Conservation (phyloP, 2,797 vertebrate genomes). For the Octomys mimax region DNA sequence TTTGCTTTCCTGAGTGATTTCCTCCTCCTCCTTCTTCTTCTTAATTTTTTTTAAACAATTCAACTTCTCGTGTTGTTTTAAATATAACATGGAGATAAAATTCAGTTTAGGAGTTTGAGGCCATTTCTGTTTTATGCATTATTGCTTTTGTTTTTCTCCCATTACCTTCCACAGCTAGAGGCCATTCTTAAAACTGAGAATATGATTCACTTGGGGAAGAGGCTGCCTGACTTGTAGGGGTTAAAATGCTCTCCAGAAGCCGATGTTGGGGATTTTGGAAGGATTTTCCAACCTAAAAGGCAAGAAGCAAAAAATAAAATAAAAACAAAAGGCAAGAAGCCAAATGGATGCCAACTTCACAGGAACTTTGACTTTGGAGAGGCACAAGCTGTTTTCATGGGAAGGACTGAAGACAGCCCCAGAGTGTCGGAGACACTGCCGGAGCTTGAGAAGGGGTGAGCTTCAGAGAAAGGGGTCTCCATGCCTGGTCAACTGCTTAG, state of each 20-base stretch:
- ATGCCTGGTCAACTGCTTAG: background rate
- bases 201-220: background rate
- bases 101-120: slow-evolving; percentile 54
- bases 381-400: background rate
- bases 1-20: slow-evolving; percentile 60
- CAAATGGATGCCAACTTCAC: background rate
- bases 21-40: background rate
- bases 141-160: background rate
- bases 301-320: background rate
- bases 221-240: background rate
- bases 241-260: slow-evolving; percentile 6
- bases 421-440: slow-evolving; percentile 35
- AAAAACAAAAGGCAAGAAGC: slow-evolving; percentile 31
- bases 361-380: slow-evolving; percentile 30
- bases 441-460: background rate
- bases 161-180: slow-evolving; percentile 41
- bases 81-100: slow-evolving; percentile 69
- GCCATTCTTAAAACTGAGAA: slow-evolving; percentile 13
- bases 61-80: slow-evolving; percentile 66
- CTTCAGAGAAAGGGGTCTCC: background rate
- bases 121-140: slow-evolving; percentile 30
- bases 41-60: background rate
- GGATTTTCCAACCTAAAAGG: slow-evolving; percentile 42
- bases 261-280: slow-evolving; percentile 22
- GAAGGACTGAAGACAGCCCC: slow-evolving; percentile 3